Evolutionary conservation across 1,140 invertebrate genomes (phyloP).

Genomic region (Aphis gossypii): DNA sequence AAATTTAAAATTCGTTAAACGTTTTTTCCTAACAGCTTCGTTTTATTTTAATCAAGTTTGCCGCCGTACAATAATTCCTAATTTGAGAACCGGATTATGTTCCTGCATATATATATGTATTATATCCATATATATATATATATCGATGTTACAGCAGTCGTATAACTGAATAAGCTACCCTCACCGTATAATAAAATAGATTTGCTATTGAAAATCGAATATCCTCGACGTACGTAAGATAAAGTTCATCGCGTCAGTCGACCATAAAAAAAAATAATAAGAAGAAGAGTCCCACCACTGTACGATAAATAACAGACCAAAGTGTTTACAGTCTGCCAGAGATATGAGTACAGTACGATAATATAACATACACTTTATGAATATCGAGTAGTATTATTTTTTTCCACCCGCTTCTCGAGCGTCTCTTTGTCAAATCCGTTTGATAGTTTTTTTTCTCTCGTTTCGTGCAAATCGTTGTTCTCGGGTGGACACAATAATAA

Average conservation of each 20-base stretch:
- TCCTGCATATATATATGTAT: too few relatives aligned
- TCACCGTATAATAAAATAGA: not conserved
- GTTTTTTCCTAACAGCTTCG: not conserved
- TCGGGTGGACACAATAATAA: not conserved
- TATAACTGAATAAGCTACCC: not conserved
- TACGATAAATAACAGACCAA: slow-evolving; percentile 19
- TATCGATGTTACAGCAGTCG: not conserved
- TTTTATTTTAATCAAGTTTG: not conserved
- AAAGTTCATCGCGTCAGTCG: slow-evolving; percentile 22
- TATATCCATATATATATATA: not conserved
- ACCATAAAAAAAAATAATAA: not conserved
- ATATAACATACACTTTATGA: slow-evolving; percentile 4
- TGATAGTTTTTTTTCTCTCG: not conserved
- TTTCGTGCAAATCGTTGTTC: slow-evolving; percentile 3
- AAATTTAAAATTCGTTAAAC: not conserved
- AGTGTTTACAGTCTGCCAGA: slow-evolving; percentile 53
- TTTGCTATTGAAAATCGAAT: slow-evolving; percentile 32
- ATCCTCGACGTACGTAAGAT: slow-evolving; percentile 1
- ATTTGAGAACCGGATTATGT: not conserved
- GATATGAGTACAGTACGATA: slow-evolving; percentile 23
- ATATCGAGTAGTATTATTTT: slow-evolving; percentile 47
- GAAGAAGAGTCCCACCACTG: not conserved
- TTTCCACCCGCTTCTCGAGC: not conserved
- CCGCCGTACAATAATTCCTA: not conserved
- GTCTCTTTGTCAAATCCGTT: slow-evolving; percentile 25